A percentile compares a stretch with the other conserved stretches of the same genome.
Conservation (phyloP, 2,113 vertebrate genomes). For the Daphoenositta chrysoptera region DNA sequence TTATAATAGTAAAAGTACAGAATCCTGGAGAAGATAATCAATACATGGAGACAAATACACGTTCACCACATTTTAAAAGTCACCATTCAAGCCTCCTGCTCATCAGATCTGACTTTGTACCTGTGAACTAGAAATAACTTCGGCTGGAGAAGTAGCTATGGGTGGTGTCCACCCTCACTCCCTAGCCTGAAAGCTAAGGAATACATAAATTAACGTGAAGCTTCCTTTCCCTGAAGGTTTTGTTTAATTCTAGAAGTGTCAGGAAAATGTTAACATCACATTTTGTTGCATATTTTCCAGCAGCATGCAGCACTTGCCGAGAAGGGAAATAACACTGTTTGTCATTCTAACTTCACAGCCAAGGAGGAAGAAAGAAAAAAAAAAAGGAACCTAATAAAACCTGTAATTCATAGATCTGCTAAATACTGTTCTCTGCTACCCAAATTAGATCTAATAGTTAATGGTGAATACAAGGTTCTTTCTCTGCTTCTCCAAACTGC, state of each 20-base stretch:
- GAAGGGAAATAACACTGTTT: constrained; percentile 40
- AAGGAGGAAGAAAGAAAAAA: neutral
- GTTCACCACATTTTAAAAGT: neutral
- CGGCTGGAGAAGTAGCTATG: neutral
- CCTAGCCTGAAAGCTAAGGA: neutral
- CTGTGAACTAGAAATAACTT: neutral
- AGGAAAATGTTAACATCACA: constrained; percentile 22
- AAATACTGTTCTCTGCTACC: neutral
- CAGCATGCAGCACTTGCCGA: constrained; percentile 6
- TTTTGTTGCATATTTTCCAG: constrained; percentile 44
- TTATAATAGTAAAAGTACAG: neutral
- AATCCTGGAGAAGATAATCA: neutral
- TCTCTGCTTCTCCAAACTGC: neutral
- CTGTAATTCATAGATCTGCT: neutral
- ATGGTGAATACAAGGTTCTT: neutral
- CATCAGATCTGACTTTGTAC: neutral
- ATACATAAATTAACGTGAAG: constrained; percentile 38
- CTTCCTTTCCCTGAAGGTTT: constrained; percentile 21
- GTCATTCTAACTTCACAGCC: constrained; percentile 12
- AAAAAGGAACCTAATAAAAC: neutral
- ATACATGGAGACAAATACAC: neutral
- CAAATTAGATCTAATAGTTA: neutral
- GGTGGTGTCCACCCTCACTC: neutral
- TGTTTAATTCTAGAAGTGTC: constrained; percentile 53
- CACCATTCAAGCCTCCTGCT: neutral